Conservation (phyloP, 2,113 vertebrate genomes). For the Hyla sarda region DNA sequence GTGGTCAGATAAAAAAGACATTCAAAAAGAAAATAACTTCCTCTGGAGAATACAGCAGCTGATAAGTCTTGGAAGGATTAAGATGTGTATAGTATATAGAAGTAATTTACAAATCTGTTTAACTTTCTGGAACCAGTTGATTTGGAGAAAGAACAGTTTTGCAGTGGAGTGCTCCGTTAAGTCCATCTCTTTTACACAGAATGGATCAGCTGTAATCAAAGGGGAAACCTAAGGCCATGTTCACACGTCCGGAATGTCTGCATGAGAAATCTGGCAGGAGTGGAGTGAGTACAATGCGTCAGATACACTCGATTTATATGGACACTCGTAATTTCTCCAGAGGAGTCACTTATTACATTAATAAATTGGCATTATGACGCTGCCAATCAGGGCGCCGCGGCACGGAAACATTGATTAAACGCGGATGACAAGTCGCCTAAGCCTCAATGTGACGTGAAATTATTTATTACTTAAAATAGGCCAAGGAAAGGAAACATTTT, state of each 20-base stretch:
- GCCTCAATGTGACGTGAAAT: not conserved
- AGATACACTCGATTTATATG: constrained; percentile 6
- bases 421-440: not conserved
- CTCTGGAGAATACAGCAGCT: too few species aligned
- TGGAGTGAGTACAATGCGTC: not conserved
- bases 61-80: too few species aligned
- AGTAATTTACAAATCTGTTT: too few species aligned
- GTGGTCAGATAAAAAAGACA: too few species aligned
- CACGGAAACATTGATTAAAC: constrained; percentile 38
- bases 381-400: constrained; percentile 21
- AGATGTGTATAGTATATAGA: too few species aligned
- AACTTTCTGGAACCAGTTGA: too few species aligned
- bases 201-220: too few species aligned
- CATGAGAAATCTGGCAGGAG: not conserved
- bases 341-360: constrained; percentile 16
- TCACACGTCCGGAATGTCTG: not conserved
- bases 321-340: not conserved
- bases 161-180: too few species aligned
- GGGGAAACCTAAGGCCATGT: too few species aligned
- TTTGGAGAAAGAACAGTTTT: too few species aligned
- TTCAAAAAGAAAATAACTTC: too few species aligned
- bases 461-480: not conserved
- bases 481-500: not conserved
- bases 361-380: constrained; percentile 41
- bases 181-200: too few species aligned